A percentile compares a stretch with the other conserved stretches of the same genome.
These are phyloP conservation scores for Thyatira batis DNA, from an alignment of 2,888 invertebrate genomes.

Conservation along the genomic window DNA sequence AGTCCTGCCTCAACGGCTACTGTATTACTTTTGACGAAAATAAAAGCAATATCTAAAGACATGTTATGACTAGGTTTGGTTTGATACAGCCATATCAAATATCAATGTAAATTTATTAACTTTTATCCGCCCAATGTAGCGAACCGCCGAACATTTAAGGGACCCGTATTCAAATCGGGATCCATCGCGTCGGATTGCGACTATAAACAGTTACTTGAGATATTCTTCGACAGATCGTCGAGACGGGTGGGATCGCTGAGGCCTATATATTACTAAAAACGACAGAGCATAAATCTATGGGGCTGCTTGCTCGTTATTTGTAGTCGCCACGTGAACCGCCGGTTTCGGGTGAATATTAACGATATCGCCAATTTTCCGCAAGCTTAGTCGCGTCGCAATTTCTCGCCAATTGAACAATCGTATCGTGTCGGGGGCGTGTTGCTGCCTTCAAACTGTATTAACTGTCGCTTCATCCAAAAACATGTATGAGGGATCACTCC, in stretches of 20 bases:
- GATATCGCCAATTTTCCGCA: constrained; percentile 81
- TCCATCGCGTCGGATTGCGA: constrained; percentile 34
- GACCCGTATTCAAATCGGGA: constrained; percentile 35
- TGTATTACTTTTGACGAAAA: constrained; percentile 41
- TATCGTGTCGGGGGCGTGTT: constrained; percentile 59
- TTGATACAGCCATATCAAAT: background rate
- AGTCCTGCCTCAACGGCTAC: constrained; percentile 41
- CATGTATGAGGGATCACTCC: constrained; percentile 32
- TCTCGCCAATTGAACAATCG: constrained; percentile 82
- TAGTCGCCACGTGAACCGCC: constrained; percentile 78
- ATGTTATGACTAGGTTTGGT: constrained; percentile 38
- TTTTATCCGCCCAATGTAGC: constrained; percentile 8
- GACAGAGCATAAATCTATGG: constrained; percentile 79
- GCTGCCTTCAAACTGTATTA: constrained; percentile 41
- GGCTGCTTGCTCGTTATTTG: constrained; percentile 77
- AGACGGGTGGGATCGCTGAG: constrained; percentile 47
- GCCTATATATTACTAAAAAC: constrained; percentile 78
- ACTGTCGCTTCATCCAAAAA: constrained; percentile 41
- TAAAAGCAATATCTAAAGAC: constrained; percentile 33
- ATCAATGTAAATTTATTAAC: constrained; percentile 5
- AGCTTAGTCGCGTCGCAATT: constrained; percentile 80
- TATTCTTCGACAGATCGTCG: constrained; percentile 58
- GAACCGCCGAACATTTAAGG: constrained; percentile 27
- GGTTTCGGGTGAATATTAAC: constrained; percentile 82
- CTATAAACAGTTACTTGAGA: constrained; percentile 62